Evolutionary conservation across 2,797 vertebrate species (phyloP).

Genomic region (Luscinia megarhynchos): DNA sequence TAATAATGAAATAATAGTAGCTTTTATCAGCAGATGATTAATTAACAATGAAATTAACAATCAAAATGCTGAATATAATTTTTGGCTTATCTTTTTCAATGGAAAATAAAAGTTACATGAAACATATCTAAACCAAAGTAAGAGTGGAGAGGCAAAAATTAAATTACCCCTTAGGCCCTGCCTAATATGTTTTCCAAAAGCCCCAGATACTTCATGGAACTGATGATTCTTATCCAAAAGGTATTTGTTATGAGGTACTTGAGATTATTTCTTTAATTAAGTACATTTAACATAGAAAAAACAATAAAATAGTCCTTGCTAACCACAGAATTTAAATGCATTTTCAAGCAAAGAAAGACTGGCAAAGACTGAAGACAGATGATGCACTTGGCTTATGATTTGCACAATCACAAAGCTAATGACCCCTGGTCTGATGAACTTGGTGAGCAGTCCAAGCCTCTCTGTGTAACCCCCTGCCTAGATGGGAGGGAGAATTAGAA

Average conservation of each 20-base stretch:
- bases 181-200: neutral
- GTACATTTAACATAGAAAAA: neutral
- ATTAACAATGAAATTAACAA: neutral
- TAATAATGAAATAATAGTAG: fast-evolving
- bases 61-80: neutral
- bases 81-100: neutral
- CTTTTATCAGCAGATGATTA: neutral
- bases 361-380: neutral
- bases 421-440: neutral
- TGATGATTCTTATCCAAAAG: neutral
- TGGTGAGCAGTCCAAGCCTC: neutral
- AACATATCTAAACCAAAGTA: neutral
- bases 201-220: neutral
- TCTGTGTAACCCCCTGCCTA: neutral
- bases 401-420: neutral
- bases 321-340: neutral
- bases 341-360: neutral
- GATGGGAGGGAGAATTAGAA: neutral
- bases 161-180: neutral
- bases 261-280: neutral
- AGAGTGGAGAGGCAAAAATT: neutral
- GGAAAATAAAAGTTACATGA: neutral
- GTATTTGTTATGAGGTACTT: neutral
- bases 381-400: neutral
- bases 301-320: neutral